Conservation (phyloP, 2,888 invertebrate species). For the Parthenolecanium corni region DNA sequence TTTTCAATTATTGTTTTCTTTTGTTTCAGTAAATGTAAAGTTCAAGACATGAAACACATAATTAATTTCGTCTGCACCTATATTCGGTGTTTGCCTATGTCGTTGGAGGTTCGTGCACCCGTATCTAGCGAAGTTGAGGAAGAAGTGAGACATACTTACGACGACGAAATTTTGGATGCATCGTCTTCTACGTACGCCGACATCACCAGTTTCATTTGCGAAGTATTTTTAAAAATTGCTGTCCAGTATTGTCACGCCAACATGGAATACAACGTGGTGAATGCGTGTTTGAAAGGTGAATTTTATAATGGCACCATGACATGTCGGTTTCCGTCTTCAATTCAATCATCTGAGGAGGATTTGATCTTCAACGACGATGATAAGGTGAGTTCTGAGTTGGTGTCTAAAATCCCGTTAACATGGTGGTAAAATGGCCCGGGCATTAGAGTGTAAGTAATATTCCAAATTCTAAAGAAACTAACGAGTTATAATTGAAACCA, state of each 20-base stretch:
- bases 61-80: constrained; percentile 24
- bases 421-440: too few species aligned
- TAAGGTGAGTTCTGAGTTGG: not conserved
- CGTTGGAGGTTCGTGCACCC: not conserved
- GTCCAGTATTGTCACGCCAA: constrained; percentile 24
- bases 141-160: constrained; percentile 9
- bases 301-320: constrained; percentile 17
- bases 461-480: too few species aligned
- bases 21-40: constrained; percentile 8
- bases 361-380: constrained; percentile 1
- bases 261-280: constrained; percentile 15
- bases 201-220: constrained; percentile 19
- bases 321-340: not conserved
- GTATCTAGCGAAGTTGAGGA: not conserved
- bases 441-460: too few species aligned
- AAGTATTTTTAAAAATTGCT: constrained; percentile 20
- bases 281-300: constrained; percentile 18
- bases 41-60: constrained; percentile 23
- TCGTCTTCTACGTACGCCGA: constrained; percentile 17
- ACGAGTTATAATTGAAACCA: too few species aligned
- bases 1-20: not conserved
- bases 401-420: not conserved
- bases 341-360: not conserved
- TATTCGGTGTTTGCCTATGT: constrained; percentile 17
- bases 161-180: constrained; percentile 13